These are phyloP conservation scores for Tipula vernalis DNA, from an alignment of 2,888 invertebrate genomes.

Conservation along the genomic window DNA sequence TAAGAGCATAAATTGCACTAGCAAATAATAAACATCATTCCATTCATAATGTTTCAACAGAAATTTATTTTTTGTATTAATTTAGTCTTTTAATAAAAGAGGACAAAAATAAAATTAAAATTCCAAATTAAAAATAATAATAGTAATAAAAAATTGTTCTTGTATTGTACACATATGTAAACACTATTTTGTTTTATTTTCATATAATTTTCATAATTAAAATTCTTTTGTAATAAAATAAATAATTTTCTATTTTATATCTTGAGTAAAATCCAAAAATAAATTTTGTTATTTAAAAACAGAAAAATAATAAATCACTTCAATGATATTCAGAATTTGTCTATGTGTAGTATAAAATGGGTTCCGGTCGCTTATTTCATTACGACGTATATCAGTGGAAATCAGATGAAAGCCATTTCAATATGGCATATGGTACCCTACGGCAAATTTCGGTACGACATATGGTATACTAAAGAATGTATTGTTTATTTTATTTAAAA, in stretches of 20 bases:
- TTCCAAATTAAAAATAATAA: background rate
- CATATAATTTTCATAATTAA: background rate
- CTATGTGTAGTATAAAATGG: background rate
- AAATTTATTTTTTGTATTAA: background rate
- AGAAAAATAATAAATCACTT: background rate
- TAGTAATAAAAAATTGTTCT: background rate
- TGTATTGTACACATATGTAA: background rate
- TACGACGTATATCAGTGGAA: too few species aligned
- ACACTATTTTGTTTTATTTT: background rate
- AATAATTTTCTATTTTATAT: background rate
- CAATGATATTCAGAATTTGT: background rate
- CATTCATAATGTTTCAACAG: too few species aligned
- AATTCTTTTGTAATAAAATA: background rate
- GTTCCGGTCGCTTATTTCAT: too few species aligned
- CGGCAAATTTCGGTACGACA: too few species aligned
- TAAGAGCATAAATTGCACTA: too few species aligned
- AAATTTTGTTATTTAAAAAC: background rate
- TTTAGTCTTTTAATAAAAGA: background rate
- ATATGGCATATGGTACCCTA: too few species aligned
- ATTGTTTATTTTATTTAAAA: too few species aligned
- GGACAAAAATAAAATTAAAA: background rate
- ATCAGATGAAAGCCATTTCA: too few species aligned
- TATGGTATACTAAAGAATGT: too few species aligned
- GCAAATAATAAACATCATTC: too few species aligned
- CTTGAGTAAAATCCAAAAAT: background rate